Conservation (phyloP, 2,113 vertebrate species). For the Brachyhypopomus gauderio region DNA sequence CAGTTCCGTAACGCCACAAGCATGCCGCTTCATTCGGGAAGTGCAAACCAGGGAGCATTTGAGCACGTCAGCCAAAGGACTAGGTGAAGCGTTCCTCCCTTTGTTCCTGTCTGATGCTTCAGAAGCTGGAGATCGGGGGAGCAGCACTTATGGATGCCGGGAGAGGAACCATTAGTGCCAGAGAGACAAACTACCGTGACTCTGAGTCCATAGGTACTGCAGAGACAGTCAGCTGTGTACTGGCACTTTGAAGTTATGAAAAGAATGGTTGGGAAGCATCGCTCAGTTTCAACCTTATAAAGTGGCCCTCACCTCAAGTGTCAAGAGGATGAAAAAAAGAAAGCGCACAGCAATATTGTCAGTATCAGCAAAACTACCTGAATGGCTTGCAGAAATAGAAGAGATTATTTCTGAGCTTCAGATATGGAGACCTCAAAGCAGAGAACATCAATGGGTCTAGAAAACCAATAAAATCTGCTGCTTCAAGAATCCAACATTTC, state of each 20-base stretch:
- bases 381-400: not conserved
- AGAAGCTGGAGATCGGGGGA: not conserved
- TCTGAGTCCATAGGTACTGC: not conserved
- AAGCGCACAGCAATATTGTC: not conserved
- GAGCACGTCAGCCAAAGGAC: not conserved
- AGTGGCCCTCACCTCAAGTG: not conserved
- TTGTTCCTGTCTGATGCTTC: not conserved
- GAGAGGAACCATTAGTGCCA: conserved; percentile 22
- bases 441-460: too few relatives aligned
- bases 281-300: not conserved
- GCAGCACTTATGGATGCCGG: not conserved
- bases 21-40: conserved; percentile 24
- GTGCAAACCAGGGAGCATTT: not conserved
- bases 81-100: not conserved
- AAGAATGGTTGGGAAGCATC: not conserved
- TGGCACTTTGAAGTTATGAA: not conserved
- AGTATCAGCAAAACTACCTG: not conserved
- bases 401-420: not conserved
- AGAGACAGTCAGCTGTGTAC: not conserved
- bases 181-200: not conserved
- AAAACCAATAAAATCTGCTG: too few relatives aligned
- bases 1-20: conserved; percentile 19
- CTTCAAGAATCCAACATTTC: too few relatives aligned
- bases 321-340: not conserved
- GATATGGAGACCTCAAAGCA: conserved; percentile 4